Percentiles rank a stretch among this genome's conserved stretches.
Evolutionary conservation across 2,888 invertebrate species (phyloP).

Genomic region (Ochropleura plecta): DNA sequence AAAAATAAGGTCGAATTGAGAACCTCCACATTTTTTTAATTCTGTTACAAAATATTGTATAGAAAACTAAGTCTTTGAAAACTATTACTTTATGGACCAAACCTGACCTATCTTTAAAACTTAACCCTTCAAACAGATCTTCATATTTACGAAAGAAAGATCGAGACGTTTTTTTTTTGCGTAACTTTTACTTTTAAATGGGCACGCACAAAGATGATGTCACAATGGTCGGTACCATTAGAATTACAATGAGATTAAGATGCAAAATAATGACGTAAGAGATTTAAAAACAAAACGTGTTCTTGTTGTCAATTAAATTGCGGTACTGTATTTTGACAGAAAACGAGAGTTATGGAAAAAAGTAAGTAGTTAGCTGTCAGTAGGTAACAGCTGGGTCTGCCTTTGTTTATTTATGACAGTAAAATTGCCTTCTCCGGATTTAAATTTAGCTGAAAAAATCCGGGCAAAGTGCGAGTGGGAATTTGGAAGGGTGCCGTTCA

Average conservation of each 20-base stretch:
- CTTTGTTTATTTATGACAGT: neutral
- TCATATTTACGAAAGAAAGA: neutral
- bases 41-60: too few relatives aligned
- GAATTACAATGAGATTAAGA: conserved; percentile 38
- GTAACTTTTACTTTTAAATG: neutral
- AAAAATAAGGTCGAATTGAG: too few relatives aligned
- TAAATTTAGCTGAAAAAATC: neutral
- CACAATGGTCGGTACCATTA: conserved; percentile 1
- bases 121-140: neutral
- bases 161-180: conserved; percentile 3
- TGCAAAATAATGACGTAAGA: conserved; percentile 31
- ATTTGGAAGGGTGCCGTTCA: too few relatives aligned
- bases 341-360: neutral
- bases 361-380: neutral
- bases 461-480: neutral
- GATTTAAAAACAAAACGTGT: conserved; percentile 22
- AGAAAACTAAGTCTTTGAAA: neutral
- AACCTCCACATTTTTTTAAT: too few relatives aligned
- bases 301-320: conserved; percentile 26
- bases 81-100: neutral
- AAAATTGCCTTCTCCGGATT: neutral
- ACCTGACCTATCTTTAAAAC: neutral
- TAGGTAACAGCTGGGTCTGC: neutral
- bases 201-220: conserved; percentile 22
- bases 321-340: neutral